These are phyloP conservation scores for Lordiphosa mommai DNA, from an alignment of 1,140 invertebrate genomes.

Conservation along the genomic window DNA sequence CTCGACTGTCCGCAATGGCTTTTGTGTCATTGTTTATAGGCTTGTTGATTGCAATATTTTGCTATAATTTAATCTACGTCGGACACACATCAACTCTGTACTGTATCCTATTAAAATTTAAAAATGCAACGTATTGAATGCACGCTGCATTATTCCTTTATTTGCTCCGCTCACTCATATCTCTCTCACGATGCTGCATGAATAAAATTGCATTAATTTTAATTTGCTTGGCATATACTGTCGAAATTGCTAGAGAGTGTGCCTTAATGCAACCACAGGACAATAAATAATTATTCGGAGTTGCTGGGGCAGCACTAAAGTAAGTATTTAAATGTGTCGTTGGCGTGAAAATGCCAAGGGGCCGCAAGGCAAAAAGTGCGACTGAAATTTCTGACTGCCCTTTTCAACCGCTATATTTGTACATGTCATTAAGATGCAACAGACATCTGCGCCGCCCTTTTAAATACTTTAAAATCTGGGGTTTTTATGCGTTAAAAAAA, in stretches of 20 bases:
- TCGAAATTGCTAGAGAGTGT: constrained; percentile 1
- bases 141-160: constrained; percentile 18
- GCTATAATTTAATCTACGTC: constrained; percentile 41
- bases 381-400: background rate
- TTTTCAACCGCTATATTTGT: constrained; percentile 21
- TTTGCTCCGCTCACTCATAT: constrained; percentile 4
- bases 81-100: background rate
- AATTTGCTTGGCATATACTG: constrained; percentile 21
- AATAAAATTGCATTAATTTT: constrained; percentile 44
- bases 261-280: constrained; percentile 17
- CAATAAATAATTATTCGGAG: constrained; percentile 48
- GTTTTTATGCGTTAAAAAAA: constrained; percentile 36
- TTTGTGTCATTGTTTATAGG: constrained; percentile 29
- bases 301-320: constrained; percentile 24
- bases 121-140: constrained; percentile 30
- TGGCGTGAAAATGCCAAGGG: constrained; percentile 28
- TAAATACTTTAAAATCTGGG: constrained; percentile 19
- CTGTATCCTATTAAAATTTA: constrained; percentile 44
- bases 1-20: background rate
- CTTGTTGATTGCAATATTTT: constrained; percentile 40
- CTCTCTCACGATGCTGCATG: constrained; percentile 7
- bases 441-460: constrained; percentile 18
- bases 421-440: constrained; percentile 5
- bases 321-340: constrained; percentile 42
- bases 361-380: background rate